These are phyloP conservation scores for Liasis olivaceus DNA, from an alignment of 2,797 vertebrate genomes.

Conservation along the genomic window DNA sequence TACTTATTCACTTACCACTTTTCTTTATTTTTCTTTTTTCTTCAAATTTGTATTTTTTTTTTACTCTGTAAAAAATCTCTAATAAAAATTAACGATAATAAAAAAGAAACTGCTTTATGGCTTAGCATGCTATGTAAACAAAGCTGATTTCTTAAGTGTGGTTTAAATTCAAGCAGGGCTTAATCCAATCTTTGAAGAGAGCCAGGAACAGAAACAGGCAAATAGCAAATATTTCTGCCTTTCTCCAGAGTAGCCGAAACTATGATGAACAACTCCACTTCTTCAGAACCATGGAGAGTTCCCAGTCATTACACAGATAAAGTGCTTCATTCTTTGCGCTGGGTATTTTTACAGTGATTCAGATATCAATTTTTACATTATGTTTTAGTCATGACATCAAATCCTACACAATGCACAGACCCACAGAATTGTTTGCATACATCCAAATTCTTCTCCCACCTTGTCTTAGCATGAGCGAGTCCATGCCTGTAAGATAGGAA, in stretches of 20 bases:
- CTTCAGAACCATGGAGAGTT: constrained; percentile 28
- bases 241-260: background rate
- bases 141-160: background rate
- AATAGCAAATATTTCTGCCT: no score
- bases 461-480: background rate
- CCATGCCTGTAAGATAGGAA: background rate
- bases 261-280: background rate
- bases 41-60: background rate
- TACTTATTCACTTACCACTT: background rate
- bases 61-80: background rate
- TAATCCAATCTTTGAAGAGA: background rate
- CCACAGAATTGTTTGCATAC: background rate
- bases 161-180: background rate
- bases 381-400: background rate
- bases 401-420: background rate
- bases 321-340: background rate
- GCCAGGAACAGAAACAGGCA: background rate
- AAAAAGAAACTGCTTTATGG: background rate
- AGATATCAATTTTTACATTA: background rate
- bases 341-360: background rate
- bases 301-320: background rate
- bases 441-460: background rate
- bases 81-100: background rate
- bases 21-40: background rate
- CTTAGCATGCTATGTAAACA: background rate